Percentiles rank a stretch among this genome's conserved stretches.
Conservation (phyloP, 2,888 invertebrate genomes). For the Cartodere bifasciata region DNA sequence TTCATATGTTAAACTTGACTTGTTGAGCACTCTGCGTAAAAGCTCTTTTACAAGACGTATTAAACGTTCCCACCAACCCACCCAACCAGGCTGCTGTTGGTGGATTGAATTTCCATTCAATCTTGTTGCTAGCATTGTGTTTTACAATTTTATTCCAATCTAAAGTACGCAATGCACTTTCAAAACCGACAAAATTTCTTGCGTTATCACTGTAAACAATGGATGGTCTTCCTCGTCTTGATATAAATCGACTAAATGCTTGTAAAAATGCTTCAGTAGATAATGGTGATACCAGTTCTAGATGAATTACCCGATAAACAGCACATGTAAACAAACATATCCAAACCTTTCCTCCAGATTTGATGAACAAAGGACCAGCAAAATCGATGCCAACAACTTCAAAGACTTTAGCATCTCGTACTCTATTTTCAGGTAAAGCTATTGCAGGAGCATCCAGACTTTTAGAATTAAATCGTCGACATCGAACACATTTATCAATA, state of each 20-base stretch:
- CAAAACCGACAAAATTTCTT: conserved; percentile 24
- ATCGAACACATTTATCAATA: conserved; percentile 9
- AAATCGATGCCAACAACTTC: conserved; percentile 24
- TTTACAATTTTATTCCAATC: conserved; percentile 16
- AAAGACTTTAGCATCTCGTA: conserved; percentile 18
- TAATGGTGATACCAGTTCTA: conserved; percentile 24
- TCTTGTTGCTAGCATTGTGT: conserved; percentile 11
- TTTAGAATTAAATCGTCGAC: conserved; percentile 10
- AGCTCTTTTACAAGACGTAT: conserved; percentile 25
- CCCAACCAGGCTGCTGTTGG: conserved; percentile 31
- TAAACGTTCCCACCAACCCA: conserved; percentile 30
- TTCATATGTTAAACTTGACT: conserved; percentile 17
- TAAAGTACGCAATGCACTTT: conserved; percentile 15
- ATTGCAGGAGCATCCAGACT: conserved; percentile 12
- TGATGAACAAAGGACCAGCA: conserved; percentile 24
- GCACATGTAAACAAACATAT: conserved; percentile 28
- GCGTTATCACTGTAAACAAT: conserved; percentile 32
- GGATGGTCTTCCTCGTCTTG: no score
- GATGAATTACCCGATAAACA: conserved; percentile 24
- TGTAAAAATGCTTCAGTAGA: conserved; percentile 21
- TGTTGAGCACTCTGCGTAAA: conserved; percentile 23
- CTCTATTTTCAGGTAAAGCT: no score
- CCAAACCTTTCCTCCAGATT: conserved; percentile 18
- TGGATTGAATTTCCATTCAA: conserved; percentile 25
- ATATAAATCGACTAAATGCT: no score